Base-by-base conservation (phyloP, 2,113 vertebrate genomes). In the Chaenocephalus aceratus region DNA sequence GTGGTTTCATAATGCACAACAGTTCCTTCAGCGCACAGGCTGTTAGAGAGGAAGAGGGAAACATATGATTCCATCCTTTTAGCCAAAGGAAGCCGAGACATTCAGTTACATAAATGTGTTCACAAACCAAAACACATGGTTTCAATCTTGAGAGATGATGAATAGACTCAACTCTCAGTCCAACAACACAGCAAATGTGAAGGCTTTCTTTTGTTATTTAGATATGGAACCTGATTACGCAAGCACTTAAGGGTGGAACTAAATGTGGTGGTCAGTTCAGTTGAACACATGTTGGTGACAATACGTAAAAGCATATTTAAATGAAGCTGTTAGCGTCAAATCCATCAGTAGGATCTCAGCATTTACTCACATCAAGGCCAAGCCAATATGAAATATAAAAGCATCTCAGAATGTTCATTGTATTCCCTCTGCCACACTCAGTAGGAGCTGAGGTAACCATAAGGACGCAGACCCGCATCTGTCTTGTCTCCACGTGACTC, bases 351-450 rank as follows among this genome's bases (percentile, higher is more conserved):
- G 49, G 66, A 70, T 79, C 76, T 66, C 70, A 75, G 79, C 83
- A 69, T 90, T 89, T 85, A 84, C 83, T 89, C 85, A 70, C 79
- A 90, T 87, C 93, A 82, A 92, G 96, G 96, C 96, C 95, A 95
- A 95, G 93, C 90, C 91, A 53, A 94, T 93, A 95, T 94, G 92
- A 94, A 91, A 7, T 41, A 93, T 97, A 96, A 96, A 97, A 96
- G 95, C 95, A 94, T 88, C 92, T 96, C 95, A 91, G 91, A 95
- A 94, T 91, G 93, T 94, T 95, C 96, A 94, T 92, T 91, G 93
- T 95, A 94, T 94, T 93, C 91, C 95, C 94, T 91, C 93, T 87
- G 91, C 92, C 93, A 96, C 96, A 96, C 90, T 94, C 93, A 97
- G 96, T 97, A 94, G 94, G 95, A 92, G 94, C 91, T 88, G 93